These are phyloP conservation scores for Sycophaga agraensis DNA, from an alignment of 1,140 invertebrate genomes.

Conservation along the genomic window DNA sequence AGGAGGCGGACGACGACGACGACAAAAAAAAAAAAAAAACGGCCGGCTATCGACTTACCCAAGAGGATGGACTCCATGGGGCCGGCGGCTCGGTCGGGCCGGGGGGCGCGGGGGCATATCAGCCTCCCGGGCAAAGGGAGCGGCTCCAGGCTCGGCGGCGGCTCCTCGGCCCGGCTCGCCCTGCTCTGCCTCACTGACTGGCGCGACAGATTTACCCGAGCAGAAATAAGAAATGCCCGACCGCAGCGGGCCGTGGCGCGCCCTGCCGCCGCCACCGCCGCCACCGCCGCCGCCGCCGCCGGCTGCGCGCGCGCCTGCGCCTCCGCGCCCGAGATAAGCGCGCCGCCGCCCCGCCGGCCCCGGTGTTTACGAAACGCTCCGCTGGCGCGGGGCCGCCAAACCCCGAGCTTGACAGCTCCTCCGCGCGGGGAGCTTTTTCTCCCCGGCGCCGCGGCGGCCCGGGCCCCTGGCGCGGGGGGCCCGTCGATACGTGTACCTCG, in stretches of 20 bases:
- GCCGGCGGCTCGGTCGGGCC: constrained; percentile 37
- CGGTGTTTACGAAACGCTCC: too few species aligned
- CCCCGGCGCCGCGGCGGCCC: too few species aligned
- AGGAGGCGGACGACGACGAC: too few species aligned
- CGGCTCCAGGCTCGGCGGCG: too few species aligned
- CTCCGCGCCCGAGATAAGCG: background rate
- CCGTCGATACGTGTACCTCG: too few species aligned
- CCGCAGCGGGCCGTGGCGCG: constrained; percentile 7
- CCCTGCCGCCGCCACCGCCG: background rate
- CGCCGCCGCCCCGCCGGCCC: background rate
- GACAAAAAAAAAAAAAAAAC: too few species aligned
- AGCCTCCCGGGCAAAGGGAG: too few species aligned
- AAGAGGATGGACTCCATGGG: constrained; percentile 52
- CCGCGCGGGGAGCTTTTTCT: too few species aligned
- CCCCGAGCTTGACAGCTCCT: too few species aligned
- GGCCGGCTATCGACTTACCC: too few species aligned
- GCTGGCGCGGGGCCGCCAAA: too few species aligned
- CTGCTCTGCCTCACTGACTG: constrained; percentile 55
- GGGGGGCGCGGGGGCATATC: background rate
- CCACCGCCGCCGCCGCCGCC: constrained; percentile 5
- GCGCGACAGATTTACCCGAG: constrained; percentile 58
- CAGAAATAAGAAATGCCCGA: constrained; percentile 57
- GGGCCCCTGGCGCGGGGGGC: too few species aligned
- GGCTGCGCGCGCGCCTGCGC: background rate
- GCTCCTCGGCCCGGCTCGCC: constrained; percentile 40